These are phyloP conservation scores for Athalia cordata DNA, from an alignment of 2,888 invertebrate species.

Conservation along the genomic window DNA sequence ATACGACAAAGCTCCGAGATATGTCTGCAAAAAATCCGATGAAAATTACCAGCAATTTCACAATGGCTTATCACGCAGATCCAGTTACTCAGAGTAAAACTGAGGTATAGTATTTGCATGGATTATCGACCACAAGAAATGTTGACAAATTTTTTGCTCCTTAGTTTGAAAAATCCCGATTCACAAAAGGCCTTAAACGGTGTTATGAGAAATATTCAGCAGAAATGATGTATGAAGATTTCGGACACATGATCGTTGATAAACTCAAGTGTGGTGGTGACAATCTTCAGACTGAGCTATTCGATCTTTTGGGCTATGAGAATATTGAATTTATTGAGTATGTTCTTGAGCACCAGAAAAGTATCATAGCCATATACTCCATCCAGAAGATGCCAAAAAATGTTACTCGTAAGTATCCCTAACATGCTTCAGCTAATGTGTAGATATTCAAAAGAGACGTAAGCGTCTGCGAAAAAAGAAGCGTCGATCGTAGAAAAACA, in stretches of 20 bases:
- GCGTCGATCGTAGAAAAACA: background rate
- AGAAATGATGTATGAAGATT: conserved; percentile 77
- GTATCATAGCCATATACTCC: conserved; percentile 55
- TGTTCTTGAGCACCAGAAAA: conserved; percentile 63
- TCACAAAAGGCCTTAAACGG: conserved; percentile 76
- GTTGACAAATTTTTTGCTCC: conserved; percentile 52
- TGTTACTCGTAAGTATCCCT: conserved; percentile 14
- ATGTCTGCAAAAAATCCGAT: conserved; percentile 58
- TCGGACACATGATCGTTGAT: conserved; percentile 77
- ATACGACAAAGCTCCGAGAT: conserved; percentile 60
- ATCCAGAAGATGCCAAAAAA: conserved; percentile 55
- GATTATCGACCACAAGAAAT: background rate
- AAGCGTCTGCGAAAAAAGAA: too few relatives aligned
- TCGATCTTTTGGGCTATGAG: conserved; percentile 93
- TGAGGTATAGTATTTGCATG: conserved; percentile 49
- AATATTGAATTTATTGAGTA: conserved; percentile 69
- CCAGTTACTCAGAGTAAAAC: conserved; percentile 47
- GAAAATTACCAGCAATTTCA: conserved; percentile 60
- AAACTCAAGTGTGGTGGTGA: conserved; percentile 75
- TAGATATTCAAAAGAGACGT: too few relatives aligned
- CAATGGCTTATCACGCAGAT: conserved; percentile 60
- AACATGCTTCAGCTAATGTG: too few relatives aligned
- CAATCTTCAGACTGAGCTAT: conserved; percentile 87
- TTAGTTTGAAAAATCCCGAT: conserved; percentile 77
- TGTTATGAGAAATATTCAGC: conserved; percentile 72